Percentiles rank a stretch among this genome's conserved stretches.
Evolutionary conservation across 2,888 invertebrate species (phyloP).

Genomic region (Eremobia ochroleuca): DNA sequence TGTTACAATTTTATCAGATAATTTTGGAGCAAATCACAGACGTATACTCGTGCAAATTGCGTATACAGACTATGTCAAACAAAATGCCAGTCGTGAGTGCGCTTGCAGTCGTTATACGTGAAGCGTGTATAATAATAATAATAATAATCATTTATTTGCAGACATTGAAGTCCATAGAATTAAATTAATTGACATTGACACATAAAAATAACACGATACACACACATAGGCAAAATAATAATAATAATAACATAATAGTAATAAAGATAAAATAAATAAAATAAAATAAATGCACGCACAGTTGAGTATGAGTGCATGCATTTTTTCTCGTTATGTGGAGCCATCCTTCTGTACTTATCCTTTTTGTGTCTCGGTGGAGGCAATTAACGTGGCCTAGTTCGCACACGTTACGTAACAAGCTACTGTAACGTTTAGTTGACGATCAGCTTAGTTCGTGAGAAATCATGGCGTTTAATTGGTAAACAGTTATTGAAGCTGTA

Average conservation of each 20-base stretch:
- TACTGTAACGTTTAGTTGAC: constrained; percentile 55
- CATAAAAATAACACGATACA: too few relatives aligned
- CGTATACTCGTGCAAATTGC: neutral
- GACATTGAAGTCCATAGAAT: too few relatives aligned
- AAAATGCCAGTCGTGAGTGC: neutral
- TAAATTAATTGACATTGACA: too few relatives aligned
- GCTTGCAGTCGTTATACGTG: neutral
- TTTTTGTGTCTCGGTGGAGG: constrained; percentile 33
- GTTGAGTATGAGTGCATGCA: neutral
- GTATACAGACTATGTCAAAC: neutral
- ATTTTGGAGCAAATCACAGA: neutral
- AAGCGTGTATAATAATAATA: too few relatives aligned
- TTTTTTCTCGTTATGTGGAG: neutral
- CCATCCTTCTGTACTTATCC: constrained; percentile 1
- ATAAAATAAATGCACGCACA: too few relatives aligned
- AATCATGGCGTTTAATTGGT: constrained; percentile 11
- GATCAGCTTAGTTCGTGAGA: constrained; percentile 26
- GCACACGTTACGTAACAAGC: constrained; percentile 39
- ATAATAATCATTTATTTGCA: too few relatives aligned
- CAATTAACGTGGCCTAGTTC: constrained; percentile 69
- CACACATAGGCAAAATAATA: too few relatives aligned
- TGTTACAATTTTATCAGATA: neutral
- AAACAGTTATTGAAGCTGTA: constrained; percentile 1
- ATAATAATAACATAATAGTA: too few relatives aligned
- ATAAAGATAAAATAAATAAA: too few relatives aligned